Evolutionary conservation across 2,113 vertebrate species (phyloP).

Genomic region (Brevimyrus niger): DNA sequence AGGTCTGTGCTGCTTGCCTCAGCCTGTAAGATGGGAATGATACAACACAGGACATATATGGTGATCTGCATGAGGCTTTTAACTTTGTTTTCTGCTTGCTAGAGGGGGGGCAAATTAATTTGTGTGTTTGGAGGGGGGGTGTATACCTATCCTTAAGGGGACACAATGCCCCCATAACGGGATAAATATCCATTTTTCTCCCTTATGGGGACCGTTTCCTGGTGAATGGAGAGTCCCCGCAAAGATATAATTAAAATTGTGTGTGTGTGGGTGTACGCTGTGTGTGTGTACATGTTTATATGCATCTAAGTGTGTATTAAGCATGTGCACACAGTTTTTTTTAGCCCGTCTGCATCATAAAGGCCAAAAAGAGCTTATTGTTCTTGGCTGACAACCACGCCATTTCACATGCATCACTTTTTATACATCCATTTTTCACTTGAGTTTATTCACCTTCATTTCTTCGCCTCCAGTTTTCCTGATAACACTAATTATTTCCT

Average conservation of each 20-base stretch:
- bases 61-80: not conserved
- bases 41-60: not conserved
- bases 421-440: not conserved
- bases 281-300: not conserved
- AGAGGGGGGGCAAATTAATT: not conserved
- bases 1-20: not conserved
- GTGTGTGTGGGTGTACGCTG: not conserved
- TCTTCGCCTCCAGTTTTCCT: slow-evolving; percentile 8
- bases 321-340: not conserved
- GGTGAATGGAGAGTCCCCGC: no score
- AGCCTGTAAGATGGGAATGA: not conserved
- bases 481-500: slow-evolving; percentile 9
- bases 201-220: no score
- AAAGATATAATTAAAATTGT: no score
- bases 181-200: no score
- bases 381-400: not conserved
- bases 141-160: not conserved
- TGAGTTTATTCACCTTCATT: not conserved
- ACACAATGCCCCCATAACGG: no score
- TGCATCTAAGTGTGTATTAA: not conserved
- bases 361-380: not conserved
- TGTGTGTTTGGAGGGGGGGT: no score
- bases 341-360: not conserved
- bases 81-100: not conserved
- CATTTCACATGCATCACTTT: not conserved